These are phyloP conservation scores for Lutjanus erythropterus DNA, from an alignment of 2,113 vertebrate species.

Conservation along the genomic window DNA sequence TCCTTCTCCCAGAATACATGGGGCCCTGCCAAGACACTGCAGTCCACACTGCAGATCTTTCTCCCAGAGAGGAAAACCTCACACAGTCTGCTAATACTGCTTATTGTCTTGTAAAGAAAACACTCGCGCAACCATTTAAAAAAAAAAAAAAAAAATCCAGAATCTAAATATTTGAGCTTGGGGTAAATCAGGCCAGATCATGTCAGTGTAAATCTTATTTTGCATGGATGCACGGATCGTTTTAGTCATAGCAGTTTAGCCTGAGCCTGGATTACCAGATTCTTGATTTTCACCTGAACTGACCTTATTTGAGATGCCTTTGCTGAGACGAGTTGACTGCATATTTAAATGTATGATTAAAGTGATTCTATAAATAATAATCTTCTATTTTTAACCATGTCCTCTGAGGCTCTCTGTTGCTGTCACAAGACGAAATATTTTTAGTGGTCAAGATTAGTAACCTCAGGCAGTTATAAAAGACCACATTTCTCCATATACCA, in stretches of 20 bases:
- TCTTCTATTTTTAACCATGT: not conserved
- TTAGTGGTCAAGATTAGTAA: not conserved
- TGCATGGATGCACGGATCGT: not conserved
- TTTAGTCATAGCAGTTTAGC: not conserved
- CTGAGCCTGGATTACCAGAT: not conserved
- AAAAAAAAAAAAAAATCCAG: too few relatives aligned
- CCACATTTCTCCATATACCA: not conserved
- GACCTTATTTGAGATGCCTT: not conserved
- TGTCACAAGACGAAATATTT: not conserved
- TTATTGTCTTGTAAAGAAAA: conserved; percentile 27
- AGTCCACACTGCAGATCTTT: conserved; percentile 67
- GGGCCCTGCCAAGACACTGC: conserved; percentile 68
- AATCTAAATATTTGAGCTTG: conserved; percentile 18
- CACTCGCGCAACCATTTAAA: not conserved
- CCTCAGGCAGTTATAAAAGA: not conserved
- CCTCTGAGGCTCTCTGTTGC: not conserved
- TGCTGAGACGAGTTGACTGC: not conserved
- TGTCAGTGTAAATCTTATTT: not conserved
- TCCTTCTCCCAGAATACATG: conserved; percentile 60
- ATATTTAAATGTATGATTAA: not conserved
- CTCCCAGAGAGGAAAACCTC: conserved; percentile 54
- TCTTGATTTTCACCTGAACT: not conserved
- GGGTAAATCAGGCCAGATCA: conserved; percentile 2
- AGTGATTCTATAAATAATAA: not conserved
- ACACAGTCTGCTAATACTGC: conserved; percentile 51